These are phyloP conservation scores for Salarias fasciatus DNA, from an alignment of 2,797 vertebrate species.

Conservation along the genomic window DNA sequence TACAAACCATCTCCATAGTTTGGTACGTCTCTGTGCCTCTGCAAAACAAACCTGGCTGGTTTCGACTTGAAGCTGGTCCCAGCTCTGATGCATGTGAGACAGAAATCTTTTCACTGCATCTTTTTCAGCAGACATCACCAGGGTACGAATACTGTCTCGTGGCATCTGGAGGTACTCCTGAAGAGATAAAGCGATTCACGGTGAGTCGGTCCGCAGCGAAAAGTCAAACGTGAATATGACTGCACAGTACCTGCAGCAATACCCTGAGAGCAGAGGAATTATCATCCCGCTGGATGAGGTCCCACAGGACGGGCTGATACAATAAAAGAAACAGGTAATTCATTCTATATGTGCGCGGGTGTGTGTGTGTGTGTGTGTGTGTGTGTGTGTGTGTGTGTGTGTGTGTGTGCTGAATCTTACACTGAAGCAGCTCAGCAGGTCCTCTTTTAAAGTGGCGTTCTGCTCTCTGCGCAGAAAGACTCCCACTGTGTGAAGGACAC, in stretches of 20 bases:
- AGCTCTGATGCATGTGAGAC: slow-evolving; percentile 87
- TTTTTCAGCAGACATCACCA: slow-evolving; percentile 87
- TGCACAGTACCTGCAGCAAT: slow-evolving; percentile 85
- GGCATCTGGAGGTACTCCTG: slow-evolving; percentile 92
- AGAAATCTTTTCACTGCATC: slow-evolving; percentile 88
- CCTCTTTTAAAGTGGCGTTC: slow-evolving; percentile 81
- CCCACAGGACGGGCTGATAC: slow-evolving; percentile 87
- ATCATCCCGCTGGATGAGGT: slow-evolving; percentile 87
- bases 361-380: not conserved
- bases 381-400: slow-evolving; percentile 12
- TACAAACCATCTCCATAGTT: too few species aligned
- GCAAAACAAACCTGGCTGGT: slow-evolving; percentile 75
- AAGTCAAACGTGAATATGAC: slow-evolving; percentile 1
- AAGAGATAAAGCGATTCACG: slow-evolving; percentile 19
- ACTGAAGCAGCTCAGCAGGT: slow-evolving; percentile 92
- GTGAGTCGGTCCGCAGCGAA: slow-evolving; percentile 12
- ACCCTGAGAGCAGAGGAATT: slow-evolving; percentile 85
- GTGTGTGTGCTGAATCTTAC: slow-evolving; percentile 77
- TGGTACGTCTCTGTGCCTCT: not conserved
- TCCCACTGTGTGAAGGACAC: slow-evolving; percentile 86
- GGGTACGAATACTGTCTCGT: slow-evolving; percentile 84
- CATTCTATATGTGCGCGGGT: slow-evolving; percentile 4
- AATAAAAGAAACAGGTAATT: slow-evolving; percentile 49
- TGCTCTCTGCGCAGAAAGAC: slow-evolving; percentile 84
- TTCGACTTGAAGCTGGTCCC: slow-evolving; percentile 87